Evolutionary conservation across 2,797 vertebrate species (phyloP).

Genomic region (Micrastur ruficollis): DNA sequence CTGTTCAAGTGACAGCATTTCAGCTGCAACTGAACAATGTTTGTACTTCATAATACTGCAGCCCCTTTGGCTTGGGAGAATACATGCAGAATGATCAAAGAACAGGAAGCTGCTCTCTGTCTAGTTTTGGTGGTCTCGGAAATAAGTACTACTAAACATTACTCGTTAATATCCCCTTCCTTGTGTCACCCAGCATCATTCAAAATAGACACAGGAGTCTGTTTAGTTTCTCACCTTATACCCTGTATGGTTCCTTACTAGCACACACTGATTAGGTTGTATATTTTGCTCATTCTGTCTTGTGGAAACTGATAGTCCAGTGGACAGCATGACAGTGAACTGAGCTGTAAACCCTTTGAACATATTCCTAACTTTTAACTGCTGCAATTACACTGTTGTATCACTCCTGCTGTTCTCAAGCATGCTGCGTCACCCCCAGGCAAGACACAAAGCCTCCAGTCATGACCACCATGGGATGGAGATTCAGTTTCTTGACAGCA

Average conservation of each 20-base stretch:
- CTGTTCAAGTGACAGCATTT: not conserved
- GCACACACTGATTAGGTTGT: not conserved
- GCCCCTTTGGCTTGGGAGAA: not conserved
- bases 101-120: not conserved
- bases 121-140: not conserved
- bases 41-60: not conserved
- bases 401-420: not conserved
- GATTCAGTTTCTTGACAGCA: not conserved
- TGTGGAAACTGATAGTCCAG: not conserved
- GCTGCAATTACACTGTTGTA: not conserved
- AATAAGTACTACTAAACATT: not conserved
- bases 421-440: not conserved
- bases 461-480: accelerated
- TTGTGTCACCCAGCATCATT: not conserved
- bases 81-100: not conserved
- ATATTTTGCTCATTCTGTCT: not conserved
- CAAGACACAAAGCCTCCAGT: not conserved
- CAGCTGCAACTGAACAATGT: not conserved
- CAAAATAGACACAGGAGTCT: not conserved
- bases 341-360: not conserved
- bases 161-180: not conserved
- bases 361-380: not conserved
- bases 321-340: not conserved
- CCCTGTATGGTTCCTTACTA: not conserved
- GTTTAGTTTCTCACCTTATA: not conserved